Evolutionary conservation across 2,113 vertebrate species (phyloP), one percentile per base, ranked within the genome.

Genomic region (Caranx ignobilis): DNA sequence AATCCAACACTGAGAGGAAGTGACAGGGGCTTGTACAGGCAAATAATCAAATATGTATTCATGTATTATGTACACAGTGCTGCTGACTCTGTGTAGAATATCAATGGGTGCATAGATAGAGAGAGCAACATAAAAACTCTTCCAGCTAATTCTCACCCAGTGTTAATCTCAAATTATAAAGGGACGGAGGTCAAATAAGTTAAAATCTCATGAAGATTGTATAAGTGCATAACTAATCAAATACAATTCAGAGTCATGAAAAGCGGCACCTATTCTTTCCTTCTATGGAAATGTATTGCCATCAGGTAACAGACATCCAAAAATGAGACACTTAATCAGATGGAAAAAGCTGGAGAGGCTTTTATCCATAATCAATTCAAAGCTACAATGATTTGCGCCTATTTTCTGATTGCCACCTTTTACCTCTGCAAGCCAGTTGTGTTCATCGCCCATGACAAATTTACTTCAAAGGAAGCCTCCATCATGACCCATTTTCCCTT

Each of bases 401-500:
- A 62, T 89, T 90, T 88, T 75, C 86, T 78, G 68, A 87, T 75
- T 79, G 74, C 88, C 85, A 88, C 79, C 76, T 88, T 90, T 85
- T 89, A 90, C 88, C 85, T 85, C 82, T 52, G 50, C 7, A 1
- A 83, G 67, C 80, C 55, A 21, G 72, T 87, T 83, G 83, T 85
- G 85, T 81, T 85, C 79, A 82, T 65, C 41, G 41, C 47, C 89
- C 79, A 10, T 84, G 81, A 91, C 90, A 76, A 89, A 87, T 89
- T 77, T 21, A 85, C 80, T 92, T 92, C 87, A 93, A 91, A 88
- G 76, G 75, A 81, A 82, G 81, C 54, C 70, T 82, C 83, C 82
- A 84, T 89, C 87, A 64, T 91, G 91, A 91, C 91, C 86, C 79
- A 90, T 90, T 92, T 93, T 91, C 82, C 35, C 39, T n/a, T 87